Evolutionary conservation across 2,888 invertebrate species (phyloP), one percentile per base, ranked within the genome.

Genomic region (Nomada fucata): DNA sequence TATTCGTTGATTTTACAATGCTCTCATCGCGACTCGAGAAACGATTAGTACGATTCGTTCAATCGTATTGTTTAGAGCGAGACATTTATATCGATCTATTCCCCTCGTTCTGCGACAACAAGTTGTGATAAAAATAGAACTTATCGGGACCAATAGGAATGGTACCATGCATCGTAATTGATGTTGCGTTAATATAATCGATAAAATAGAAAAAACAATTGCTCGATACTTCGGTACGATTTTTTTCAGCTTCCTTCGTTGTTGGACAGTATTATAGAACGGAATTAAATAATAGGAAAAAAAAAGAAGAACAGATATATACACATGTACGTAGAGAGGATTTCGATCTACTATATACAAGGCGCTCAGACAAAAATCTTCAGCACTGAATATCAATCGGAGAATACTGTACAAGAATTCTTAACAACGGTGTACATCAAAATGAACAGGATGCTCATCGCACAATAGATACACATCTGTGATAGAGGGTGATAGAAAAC

Each of bases 391-490:
- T 76, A 61, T 79, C 67, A 63, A 85, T 55, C 67, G 26, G 61
- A 59, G 60, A 64, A 72, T 60, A 76, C 63, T 73, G 73, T 78
- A 81, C 50, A 78, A 79, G 63, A 79, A 61, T 26, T 86, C 15
- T 68, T 23, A 80, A 82, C 55, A 84, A 82, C 69, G 78, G 71
- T 86, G 85, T 86, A 88, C 88, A 88, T 85, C 82, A 69, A 87
- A 71, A 81, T 79, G 80, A 7, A 76, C 65, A 74, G 84, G 83
- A 87, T 88, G 83, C 86, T 84, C 83, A 86, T 89, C 83, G 75
- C 79, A 89, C 82, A 87, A 87, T 81, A 80, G 84, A 89, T 85
- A 82, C 76, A 87, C 83, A 80, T 82, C 81, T 76, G 88, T 86
- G 88, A 83, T 73, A 84, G 65, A 69, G 84, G 63, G 74, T 76